Base-by-base conservation (phyloP, 2,113 vertebrate species). In the Datnioides undecimradiatus region DNA sequence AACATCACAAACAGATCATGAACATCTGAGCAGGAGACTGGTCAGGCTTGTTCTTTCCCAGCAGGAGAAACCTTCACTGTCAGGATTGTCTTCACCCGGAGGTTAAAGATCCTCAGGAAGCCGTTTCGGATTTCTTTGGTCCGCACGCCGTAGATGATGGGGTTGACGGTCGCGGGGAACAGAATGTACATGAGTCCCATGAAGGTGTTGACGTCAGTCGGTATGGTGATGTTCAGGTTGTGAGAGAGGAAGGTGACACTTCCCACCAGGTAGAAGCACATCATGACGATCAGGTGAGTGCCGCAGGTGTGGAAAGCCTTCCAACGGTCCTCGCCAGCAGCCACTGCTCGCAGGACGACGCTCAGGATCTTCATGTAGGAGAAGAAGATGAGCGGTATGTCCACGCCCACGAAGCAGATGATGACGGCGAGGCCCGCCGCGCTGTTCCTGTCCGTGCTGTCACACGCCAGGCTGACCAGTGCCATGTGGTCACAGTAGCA, bases 401-500 rank as follows among this genome's bases (percentile, higher is more conserved):
- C 95, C 29, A 93, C 51, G 1, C 93, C 93, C 14, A 94, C 95
- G 16, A 95, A 94, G 83, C 91, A 94, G 31, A 90, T 21, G 38
- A 95, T 95, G 3, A 95, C 93, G 0, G 87, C 92, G 2, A 95
- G 52, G 5, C 94, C 95, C 0, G 78, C 85, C 1, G 78, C 79
- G 0, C 45, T 14, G 79, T 81, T 94, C 1, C 7, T 80, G 1
- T 11, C 57, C 0, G 88, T 95, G 72, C 57, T 81, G 60, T 41
- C 91, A 10, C 95, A 95, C 0, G 94, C 93, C 72, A 95, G 76
- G 67, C 92, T 92, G n/a, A 95, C 94, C 68, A 95, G 88, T 8
- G 94, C 94, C 95, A 95, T 95, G 91, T 95, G 94, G 80, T 95
- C 95, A 10, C 95, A 95, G 87, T 95, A 95, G 43, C 86, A 92